phyloP scores from a whole-genome alignment of 2,797 vertebrate genomes.

The Neopelma chrysocephalum region DNA sequence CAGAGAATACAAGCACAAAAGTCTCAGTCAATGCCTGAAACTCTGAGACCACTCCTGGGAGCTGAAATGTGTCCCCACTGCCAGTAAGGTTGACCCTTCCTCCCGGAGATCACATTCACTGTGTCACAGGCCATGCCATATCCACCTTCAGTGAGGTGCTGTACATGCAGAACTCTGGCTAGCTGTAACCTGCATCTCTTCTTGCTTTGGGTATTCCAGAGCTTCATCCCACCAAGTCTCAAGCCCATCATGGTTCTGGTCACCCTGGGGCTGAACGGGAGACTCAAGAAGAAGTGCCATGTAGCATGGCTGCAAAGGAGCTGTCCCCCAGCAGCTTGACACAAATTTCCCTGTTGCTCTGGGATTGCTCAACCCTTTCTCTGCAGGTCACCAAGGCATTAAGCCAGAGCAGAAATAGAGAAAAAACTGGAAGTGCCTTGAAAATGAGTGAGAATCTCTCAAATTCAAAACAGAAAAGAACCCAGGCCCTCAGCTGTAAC shows the following conservation, averaged over 20 bases:
- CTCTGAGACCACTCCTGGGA: not conserved
- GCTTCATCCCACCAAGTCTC: rapidly evolving
- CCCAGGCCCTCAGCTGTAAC: not conserved
- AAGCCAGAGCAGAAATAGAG: not conserved
- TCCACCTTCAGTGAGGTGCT: not conserved
- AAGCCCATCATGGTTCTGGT: not conserved
- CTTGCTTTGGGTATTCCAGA: not conserved
- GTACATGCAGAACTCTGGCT: not conserved
- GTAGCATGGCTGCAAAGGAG: not conserved
- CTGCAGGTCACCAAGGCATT: no score
- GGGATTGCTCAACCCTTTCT: not conserved
- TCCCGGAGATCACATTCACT: not conserved
- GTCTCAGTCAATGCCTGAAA: not conserved
- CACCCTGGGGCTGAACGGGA: not conserved
- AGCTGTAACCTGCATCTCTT: not conserved
- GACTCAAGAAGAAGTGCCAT: not conserved
- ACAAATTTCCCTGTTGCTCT: rapidly evolving
- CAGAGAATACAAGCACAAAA: not conserved
- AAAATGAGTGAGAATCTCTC: not conserved
- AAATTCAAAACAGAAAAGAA: not conserved
- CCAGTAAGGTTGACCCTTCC: rapidly evolving
- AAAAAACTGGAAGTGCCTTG: not conserved
- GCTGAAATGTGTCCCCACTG: not conserved
- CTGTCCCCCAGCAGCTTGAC: not conserved
- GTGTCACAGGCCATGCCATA: rapidly evolving